Percentiles rank a stretch among this genome's conserved stretches.
Evolutionary conservation across 2,888 invertebrate species (phyloP).

Genomic region (Caenorhabditis sp.): DNA sequence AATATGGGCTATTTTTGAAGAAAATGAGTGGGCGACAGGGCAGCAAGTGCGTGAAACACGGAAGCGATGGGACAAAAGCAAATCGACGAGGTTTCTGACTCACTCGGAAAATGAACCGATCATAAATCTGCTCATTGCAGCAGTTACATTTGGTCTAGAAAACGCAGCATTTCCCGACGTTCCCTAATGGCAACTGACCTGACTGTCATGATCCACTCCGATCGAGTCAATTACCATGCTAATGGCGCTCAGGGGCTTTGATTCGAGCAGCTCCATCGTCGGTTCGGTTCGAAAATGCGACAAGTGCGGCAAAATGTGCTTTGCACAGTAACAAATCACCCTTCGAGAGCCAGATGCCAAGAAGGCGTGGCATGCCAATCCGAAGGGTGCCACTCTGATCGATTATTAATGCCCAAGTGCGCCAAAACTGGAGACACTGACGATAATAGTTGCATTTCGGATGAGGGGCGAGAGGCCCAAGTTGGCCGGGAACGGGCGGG

Average conservation of each 20-base stretch:
- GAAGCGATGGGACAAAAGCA: slow-evolving; percentile 7
- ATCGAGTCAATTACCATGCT: slow-evolving; percentile 72
- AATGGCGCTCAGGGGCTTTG: slow-evolving; percentile 67
- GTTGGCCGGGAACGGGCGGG: slow-evolving; percentile 7
- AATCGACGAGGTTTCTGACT: slow-evolving; percentile 35
- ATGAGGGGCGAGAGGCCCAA: slow-evolving; percentile 18
- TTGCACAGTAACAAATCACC: slow-evolving; percentile 44
- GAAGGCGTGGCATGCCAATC: slow-evolving; percentile 36
- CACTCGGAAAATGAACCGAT: slow-evolving; percentile 55
- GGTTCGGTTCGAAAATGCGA: slow-evolving; percentile 22
- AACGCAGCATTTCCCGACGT: not conserved
- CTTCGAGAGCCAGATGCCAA: slow-evolving; percentile 29
- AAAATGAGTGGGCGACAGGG: not conserved
- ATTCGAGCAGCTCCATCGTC: slow-evolving; percentile 46
- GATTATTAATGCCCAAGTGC: slow-evolving; percentile 54
- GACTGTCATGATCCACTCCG: slow-evolving; percentile 62
- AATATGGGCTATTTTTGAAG: not conserved
- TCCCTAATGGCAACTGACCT: slow-evolving; percentile 20
- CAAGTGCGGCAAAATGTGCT: too few relatives aligned
- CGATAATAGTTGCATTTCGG: slow-evolving; percentile 52
- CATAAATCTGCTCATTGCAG: slow-evolving; percentile 55
- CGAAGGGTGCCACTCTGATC: slow-evolving; percentile 19
- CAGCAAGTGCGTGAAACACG: not conserved
- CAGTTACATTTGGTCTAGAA: slow-evolving; percentile 59
- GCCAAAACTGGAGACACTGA: slow-evolving; percentile 39